These are phyloP conservation scores for Myzus persicae DNA, from an alignment of 1,140 invertebrate genomes.

Conservation along the genomic window DNA sequence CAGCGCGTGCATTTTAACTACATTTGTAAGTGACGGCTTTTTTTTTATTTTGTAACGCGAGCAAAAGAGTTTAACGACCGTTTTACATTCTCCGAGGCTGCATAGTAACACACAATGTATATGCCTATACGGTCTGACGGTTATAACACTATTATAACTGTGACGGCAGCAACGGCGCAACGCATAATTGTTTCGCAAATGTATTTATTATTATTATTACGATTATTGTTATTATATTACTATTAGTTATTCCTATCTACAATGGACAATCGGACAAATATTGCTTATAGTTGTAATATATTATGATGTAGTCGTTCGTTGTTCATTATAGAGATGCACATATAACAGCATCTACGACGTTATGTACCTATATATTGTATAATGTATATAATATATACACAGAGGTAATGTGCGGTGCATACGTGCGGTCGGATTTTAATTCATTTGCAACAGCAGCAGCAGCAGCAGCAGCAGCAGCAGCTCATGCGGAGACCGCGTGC, in stretches of 20 bases:
- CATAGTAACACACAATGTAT: background rate
- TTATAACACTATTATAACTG: too few species aligned
- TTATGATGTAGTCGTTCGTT: background rate
- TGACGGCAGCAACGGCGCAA: background rate
- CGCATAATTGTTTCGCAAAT: background rate
- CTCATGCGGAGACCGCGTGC: background rate
- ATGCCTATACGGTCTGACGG: background rate
- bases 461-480: background rate
- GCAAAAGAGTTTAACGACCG: slow-evolving; percentile 25
- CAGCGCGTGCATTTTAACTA: background rate
- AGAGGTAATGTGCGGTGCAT: background rate
- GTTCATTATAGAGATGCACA: background rate
- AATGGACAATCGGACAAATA: background rate
- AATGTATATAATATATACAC: background rate
- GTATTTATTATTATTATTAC: background rate
- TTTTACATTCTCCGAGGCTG: background rate
- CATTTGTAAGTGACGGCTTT: background rate
- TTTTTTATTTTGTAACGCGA: background rate
- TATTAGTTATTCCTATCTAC: background rate
- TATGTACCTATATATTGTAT: background rate
- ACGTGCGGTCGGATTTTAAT: background rate
- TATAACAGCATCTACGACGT: background rate
- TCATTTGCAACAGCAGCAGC: background rate
- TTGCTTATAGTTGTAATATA: background rate
- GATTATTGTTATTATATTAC: background rate